These are phyloP conservation scores for Trilocha varians DNA, from an alignment of 2,888 invertebrate species.

Conservation along the genomic window DNA sequence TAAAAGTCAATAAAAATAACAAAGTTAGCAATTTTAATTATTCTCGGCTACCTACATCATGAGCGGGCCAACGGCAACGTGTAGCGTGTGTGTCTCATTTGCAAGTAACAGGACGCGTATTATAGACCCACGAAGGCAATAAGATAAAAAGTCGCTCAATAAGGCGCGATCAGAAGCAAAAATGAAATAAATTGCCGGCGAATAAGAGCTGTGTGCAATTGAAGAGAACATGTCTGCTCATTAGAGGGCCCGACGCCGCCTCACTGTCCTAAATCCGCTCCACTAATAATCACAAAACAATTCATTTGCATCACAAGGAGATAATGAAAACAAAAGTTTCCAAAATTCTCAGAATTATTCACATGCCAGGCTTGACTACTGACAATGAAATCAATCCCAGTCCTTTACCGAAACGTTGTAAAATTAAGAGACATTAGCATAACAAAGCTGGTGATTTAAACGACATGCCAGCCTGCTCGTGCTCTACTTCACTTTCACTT, in stretches of 20 bases:
- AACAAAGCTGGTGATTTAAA: conserved; percentile 60
- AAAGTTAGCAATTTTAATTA: conserved; percentile 54
- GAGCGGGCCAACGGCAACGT: conserved; percentile 54
- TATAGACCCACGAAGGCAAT: conserved; percentile 69
- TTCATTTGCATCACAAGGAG: conserved; percentile 2
- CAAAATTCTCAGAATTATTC: conserved; percentile 48
- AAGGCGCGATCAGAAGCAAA: conserved; percentile 73
- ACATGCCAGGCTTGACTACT: conserved; percentile 36
- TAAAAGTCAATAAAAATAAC: conserved; percentile 24
- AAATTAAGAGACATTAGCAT: conserved; percentile 62
- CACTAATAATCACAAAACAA: conserved; percentile 7
- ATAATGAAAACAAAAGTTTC: conserved; percentile 13
- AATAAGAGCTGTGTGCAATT: conserved; percentile 71
- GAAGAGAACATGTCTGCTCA: conserved; percentile 71
- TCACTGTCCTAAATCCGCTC: conserved; percentile 17
- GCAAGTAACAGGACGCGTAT: conserved; percentile 70
- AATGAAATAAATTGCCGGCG: conserved; percentile 73
- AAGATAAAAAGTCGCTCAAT: conserved; percentile 71
- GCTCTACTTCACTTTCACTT: conserved; percentile 62
- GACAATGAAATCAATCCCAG: conserved; percentile 45
- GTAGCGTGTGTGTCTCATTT: conserved; percentile 66
- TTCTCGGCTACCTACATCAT: conserved; percentile 53
- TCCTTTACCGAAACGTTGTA: conserved; percentile 58
- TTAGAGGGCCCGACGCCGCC: conserved; percentile 45
- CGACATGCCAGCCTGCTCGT: conserved; percentile 43